Conservation (phyloP, 1,140 invertebrate genomes). For the Colletes gigas region DNA sequence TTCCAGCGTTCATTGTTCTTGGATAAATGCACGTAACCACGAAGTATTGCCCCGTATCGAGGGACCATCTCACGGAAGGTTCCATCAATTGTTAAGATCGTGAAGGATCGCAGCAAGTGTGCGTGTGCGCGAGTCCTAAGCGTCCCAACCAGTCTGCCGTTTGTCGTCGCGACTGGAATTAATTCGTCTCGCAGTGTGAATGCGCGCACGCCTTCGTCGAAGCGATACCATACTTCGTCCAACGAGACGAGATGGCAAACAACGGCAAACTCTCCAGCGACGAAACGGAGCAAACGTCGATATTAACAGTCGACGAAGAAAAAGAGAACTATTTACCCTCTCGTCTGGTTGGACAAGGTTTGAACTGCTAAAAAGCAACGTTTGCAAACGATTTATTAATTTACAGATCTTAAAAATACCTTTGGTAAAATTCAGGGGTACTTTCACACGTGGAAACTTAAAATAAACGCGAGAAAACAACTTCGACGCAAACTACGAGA, state of each 20-base stretch:
- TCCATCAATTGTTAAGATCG: conserved; percentile 58
- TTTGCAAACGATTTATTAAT: no score
- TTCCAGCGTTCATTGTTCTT: neutral
- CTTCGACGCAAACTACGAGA: no score
- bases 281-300: no score
- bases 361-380: no score
- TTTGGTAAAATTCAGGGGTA: no score
- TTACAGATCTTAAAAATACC: no score
- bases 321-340: no score
- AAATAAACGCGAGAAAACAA: no score
- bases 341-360: no score
- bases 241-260: no score
- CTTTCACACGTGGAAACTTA: no score
- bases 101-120: conserved; percentile 58
- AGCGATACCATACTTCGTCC: conserved; percentile 28
- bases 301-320: no score
- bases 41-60: conserved; percentile 29
- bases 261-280: conserved; percentile 38
- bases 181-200: conserved; percentile 60
- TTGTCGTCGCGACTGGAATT: conserved; percentile 62
- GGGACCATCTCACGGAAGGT: conserved; percentile 42
- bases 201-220: conserved; percentile 48
- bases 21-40: conserved; percentile 18
- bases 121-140: conserved; percentile 14
- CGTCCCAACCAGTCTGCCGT: conserved; percentile 38